Conservation (phyloP, 2,888 invertebrate genomes). For the Temnothorax ravouxi region DNA sequence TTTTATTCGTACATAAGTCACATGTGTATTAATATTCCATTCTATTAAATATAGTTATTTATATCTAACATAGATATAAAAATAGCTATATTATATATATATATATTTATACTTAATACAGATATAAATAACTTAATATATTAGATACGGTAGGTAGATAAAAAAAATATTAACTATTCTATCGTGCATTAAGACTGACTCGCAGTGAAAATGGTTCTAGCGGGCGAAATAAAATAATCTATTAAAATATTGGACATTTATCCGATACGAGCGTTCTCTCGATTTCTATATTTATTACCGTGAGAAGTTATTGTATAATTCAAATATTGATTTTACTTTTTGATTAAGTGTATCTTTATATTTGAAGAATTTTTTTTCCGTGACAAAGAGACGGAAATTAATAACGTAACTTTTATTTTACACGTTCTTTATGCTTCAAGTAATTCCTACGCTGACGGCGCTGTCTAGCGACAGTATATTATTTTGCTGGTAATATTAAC, state of each 20-base stretch:
- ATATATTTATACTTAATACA: not conserved
- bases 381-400: constrained; percentile 6
- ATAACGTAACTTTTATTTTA: constrained; percentile 23
- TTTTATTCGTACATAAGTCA: constrained; percentile 11
- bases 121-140: not conserved
- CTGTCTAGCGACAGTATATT: not conserved
- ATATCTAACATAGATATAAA: not conserved
- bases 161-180: not conserved
- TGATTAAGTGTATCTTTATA: constrained; percentile 1
- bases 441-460: not conserved
- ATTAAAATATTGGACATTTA: constrained; percentile 2
- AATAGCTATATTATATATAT: not conserved
- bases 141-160: not conserved
- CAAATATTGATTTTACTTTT: constrained; percentile 41
- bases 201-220: not conserved
- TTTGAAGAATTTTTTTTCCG: constrained; percentile 9
- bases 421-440: not conserved
- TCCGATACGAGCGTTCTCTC: not conserved
- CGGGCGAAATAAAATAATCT: constrained; percentile 34
- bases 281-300: constrained; percentile 18
- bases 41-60: not conserved
- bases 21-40: not conserved
- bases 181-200: not conserved
- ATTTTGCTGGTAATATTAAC: not conserved
- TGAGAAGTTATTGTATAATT: constrained; percentile 14